Base-by-base conservation (phyloP, 2,113 vertebrate genomes). In the Dolichallabes microphthalmus region DNA sequence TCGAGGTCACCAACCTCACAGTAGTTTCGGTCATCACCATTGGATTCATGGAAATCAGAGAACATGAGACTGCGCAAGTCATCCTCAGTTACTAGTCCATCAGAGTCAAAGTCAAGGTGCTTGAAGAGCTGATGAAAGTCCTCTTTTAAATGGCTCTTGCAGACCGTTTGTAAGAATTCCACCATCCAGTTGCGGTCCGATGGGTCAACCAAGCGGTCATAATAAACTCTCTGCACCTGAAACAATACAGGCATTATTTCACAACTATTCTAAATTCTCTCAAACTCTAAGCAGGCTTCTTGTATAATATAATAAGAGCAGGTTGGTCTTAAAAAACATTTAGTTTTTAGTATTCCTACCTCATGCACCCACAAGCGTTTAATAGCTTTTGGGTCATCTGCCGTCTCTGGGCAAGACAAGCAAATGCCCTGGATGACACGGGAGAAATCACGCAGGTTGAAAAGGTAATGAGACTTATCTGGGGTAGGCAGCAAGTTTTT, bases 301-400 rank as follows among this genome's bases (percentile, higher is more conserved):
- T 45, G 15, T 53, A 25, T 55, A 22, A 57, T 35, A 17, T 9
- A 63, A 55, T 30, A 69, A 82, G 45, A 45, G 30, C 20, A 57
- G 19, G 1, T 82, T 57, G 5, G 15, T 55, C 10, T 58, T 35
- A 58, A 39, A 39, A 27, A 30, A 32, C 63, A 53, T 64, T 9
- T 20, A 30, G 8, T 57, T 58, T 80, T 32, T 64, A 69, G 35
- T 15, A 32, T 3, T 58, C 82, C 91, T 94, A 97, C 97, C 96
- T 98, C 97, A 87, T 98, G 97, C 90, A 96, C 95, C 97, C 96
- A 98, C 25, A 98, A 95, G 15, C 95, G 95, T 91, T 97, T 97
- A 85, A 98, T 94, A 35, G 89, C 89, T 66, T 89, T 91, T 74
- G 91, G 88, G 64, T 94, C 94, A 75, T 93, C 93, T 69, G 92